A percentile compares a stretch with the other conserved stretches of the same genome.
Evolutionary conservation across 2,888 invertebrate species (phyloP).

Genomic region (Lymantria monacha): DNA sequence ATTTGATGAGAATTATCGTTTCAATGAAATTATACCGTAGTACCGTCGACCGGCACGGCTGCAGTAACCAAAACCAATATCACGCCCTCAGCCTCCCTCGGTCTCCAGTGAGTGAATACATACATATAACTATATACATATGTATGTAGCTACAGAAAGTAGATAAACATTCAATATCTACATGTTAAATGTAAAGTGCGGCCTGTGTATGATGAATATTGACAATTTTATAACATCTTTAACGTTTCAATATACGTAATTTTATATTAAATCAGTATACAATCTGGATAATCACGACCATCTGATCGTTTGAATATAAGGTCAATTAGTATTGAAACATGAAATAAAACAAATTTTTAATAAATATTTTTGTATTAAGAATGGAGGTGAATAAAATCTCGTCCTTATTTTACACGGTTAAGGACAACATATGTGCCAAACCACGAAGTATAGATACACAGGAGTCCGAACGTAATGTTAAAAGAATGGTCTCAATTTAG

Average conservation of each 20-base stretch:
- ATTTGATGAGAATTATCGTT: slow-evolving; percentile 57
- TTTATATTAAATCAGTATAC: too few relatives aligned
- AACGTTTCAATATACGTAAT: slow-evolving; percentile 21
- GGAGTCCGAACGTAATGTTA: too few relatives aligned
- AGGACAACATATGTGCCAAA: too few relatives aligned
- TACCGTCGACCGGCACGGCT: slow-evolving; percentile 65
- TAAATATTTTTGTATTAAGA: too few relatives aligned
- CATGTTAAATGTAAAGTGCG: slow-evolving; percentile 50
- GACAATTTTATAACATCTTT: slow-evolving; percentile 33
- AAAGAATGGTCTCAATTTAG: too few relatives aligned
- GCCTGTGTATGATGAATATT: slow-evolving; percentile 42
- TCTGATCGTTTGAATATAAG: too few relatives aligned
- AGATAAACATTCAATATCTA: slow-evolving; percentile 39
- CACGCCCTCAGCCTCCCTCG: slow-evolving; percentile 76
- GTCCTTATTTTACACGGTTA: too few relatives aligned
- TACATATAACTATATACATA: slow-evolving; percentile 41
- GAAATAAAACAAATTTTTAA: too few relatives aligned
- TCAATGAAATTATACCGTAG: slow-evolving; percentile 53
- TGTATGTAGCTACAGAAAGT: slow-evolving; percentile 52
- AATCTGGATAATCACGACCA: too few relatives aligned
- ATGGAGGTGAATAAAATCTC: too few relatives aligned
- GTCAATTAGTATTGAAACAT: too few relatives aligned
- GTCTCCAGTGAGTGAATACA: slow-evolving; percentile 61
- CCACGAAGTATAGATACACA: too few relatives aligned
- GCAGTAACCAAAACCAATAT: slow-evolving; percentile 65